Evolutionary conservation across 2,797 vertebrate species (phyloP).

Genomic region (Ambastaia sidthimunki): DNA sequence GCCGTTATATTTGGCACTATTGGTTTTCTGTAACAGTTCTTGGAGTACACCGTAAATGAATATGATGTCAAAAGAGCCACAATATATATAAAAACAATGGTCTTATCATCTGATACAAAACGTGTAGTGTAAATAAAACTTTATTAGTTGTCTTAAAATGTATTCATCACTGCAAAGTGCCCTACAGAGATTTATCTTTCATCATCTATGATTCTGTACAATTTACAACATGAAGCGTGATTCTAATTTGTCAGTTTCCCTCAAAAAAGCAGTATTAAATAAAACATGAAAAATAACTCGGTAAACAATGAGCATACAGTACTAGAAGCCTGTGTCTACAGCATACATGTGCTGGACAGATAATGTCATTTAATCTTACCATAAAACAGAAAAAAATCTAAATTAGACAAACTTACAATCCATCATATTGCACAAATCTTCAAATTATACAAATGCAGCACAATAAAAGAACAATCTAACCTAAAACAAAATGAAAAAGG

Average conservation of each 20-base stretch:
- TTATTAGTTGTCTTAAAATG: slow-evolving; percentile 86
- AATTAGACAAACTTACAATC: slow-evolving; percentile 70
- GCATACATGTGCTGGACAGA: slow-evolving; percentile 74
- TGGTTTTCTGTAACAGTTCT: too few species aligned
- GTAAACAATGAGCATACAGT: slow-evolving; percentile 80
- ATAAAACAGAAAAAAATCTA: slow-evolving; percentile 69
- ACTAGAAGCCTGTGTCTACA: slow-evolving; percentile 76
- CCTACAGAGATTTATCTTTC: slow-evolving; percentile 80
- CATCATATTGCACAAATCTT: slow-evolving; percentile 91
- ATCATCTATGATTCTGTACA: slow-evolving; percentile 81
- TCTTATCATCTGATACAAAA: background rate
- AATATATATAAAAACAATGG: background rate
- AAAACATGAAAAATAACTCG: slow-evolving; percentile 79
- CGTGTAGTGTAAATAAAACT: slow-evolving; percentile 87
- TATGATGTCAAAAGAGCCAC: background rate
- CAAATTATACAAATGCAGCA: slow-evolving; percentile 67
- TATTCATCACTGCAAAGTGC: slow-evolving; percentile 83
- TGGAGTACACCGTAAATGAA: too few species aligned
- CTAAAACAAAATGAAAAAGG: slow-evolving; percentile 45
- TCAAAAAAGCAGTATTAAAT: slow-evolving; percentile 79
- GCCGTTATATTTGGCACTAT: background rate
- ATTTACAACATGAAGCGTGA: slow-evolving; percentile 84
- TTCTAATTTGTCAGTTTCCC: slow-evolving; percentile 69
- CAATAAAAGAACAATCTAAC: slow-evolving; percentile 57
- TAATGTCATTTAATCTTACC: slow-evolving; percentile 61